phyloP scores from a whole-genome alignment of 2,888 invertebrate genomes.

The Criorhina ranunculi region DNA sequence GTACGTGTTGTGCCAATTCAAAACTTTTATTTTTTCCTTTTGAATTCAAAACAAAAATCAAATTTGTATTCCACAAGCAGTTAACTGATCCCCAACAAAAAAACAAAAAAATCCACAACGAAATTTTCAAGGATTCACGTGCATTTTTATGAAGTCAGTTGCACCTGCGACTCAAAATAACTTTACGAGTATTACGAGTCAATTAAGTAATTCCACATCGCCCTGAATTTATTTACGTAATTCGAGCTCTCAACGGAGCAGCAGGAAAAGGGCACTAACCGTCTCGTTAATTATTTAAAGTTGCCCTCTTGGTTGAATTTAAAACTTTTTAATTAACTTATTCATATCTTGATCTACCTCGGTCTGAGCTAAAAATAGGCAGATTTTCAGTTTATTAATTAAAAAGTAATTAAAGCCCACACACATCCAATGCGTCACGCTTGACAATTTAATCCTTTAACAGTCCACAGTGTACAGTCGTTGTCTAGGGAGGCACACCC shows the following conservation, averaged over 20 bases:
- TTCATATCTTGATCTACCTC: conserved; percentile 19
- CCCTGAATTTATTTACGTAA: conserved; percentile 28
- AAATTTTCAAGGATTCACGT: conserved; percentile 32
- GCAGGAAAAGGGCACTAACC: background rate
- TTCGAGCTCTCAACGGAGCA: background rate
- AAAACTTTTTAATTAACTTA: conserved; percentile 47
- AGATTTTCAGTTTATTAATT: conserved; percentile 36
- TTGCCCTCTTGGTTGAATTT: conserved; percentile 1
- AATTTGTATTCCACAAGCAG: conserved; percentile 10
- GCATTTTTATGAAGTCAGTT: background rate
- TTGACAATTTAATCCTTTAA: conserved; percentile 40
- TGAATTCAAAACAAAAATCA: conserved; percentile 1
- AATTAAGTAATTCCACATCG: conserved; percentile 14
- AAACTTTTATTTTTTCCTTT: conserved; percentile 5
- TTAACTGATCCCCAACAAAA: conserved; percentile 1
- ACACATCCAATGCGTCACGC: conserved; percentile 10
- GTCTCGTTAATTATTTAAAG: conserved; percentile 22
- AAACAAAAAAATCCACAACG: background rate
- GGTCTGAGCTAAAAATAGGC: background rate
- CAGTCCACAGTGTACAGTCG: conserved; percentile 9
- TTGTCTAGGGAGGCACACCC: conserved; percentile 37
- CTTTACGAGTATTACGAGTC: conserved; percentile 2
- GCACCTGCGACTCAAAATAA: conserved; percentile 13
- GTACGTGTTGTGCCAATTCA: conserved; percentile 45
- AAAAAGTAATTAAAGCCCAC: conserved; percentile 37